A percentile compares a stretch with the other conserved stretches of the same genome.
Conservation (phyloP, 2,113 vertebrate genomes). For the Nematolebias whitei region DNA sequence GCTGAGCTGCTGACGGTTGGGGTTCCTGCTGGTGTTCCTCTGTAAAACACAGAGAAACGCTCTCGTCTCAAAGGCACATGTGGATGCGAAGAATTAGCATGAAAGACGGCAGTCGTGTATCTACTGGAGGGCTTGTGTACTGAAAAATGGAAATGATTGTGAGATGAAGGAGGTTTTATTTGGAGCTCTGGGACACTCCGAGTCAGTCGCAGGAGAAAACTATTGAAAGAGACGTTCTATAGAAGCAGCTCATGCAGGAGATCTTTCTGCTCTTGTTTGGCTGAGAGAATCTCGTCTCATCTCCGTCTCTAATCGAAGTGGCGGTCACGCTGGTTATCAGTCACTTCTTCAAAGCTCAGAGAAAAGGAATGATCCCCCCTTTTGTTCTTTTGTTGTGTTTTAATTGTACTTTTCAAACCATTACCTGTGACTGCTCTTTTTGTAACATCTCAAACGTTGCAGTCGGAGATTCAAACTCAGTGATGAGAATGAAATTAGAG, state of each 20-base stretch:
- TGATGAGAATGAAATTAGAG: too few relatives aligned
- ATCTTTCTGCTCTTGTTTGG: conserved; percentile 17
- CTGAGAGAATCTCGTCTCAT: too few relatives aligned
- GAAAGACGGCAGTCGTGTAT: background rate
- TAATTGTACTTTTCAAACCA: too few relatives aligned
- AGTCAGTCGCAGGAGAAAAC: conserved; percentile 20
- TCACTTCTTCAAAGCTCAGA: too few relatives aligned
- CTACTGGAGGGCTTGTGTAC: background rate
- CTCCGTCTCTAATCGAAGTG: too few relatives aligned
- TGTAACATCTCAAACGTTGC: too few relatives aligned
- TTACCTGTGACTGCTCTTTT: too few relatives aligned
- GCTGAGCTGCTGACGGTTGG: conserved; percentile 40
- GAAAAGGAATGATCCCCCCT: too few relatives aligned
- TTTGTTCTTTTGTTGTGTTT: too few relatives aligned
- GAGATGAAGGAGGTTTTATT: conserved; percentile 10
- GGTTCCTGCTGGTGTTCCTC: too few relatives aligned
- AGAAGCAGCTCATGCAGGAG: conserved; percentile 34
- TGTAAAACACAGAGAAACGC: background rate
- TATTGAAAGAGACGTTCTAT: conserved; percentile 27
- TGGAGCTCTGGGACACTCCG: conserved; percentile 2
- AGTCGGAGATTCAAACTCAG: too few relatives aligned
- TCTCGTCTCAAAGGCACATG: background rate
- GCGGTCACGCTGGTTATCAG: too few relatives aligned
- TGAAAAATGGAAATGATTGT: conserved; percentile 11
- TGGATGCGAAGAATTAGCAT: conserved; percentile 14